phyloP scores from a whole-genome alignment of 2,113 vertebrate species.

The Isichthys henryi region DNA sequence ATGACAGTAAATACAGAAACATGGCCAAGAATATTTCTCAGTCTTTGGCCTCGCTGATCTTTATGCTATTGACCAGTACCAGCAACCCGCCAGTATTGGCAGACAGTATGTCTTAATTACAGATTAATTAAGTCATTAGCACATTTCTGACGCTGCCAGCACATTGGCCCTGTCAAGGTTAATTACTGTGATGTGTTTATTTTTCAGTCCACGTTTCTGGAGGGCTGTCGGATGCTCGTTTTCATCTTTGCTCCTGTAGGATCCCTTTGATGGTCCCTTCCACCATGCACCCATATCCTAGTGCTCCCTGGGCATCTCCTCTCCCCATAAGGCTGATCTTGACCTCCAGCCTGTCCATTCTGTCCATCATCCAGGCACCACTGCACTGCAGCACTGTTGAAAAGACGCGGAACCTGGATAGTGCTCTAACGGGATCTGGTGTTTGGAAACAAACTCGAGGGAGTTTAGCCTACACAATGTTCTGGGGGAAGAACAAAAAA shows the following conservation, averaged over 20 bases:
- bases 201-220: constrained; percentile 73
- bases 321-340: not conserved
- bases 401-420: not conserved
- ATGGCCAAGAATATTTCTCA: not conserved
- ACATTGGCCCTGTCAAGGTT: constrained; percentile 94
- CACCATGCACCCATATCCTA: not conserved
- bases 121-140: constrained; percentile 86
- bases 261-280: not conserved
- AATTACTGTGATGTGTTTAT: constrained; percentile 96
- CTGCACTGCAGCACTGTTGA: not conserved
- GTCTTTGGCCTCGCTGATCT: not conserved
- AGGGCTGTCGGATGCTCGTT: not conserved
- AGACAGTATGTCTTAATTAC: constrained; percentile 93
- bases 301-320: not conserved
- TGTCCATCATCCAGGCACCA: not conserved
- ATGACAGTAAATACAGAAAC: not conserved
- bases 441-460: not conserved
- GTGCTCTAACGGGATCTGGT: not conserved
- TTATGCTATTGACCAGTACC: not conserved
- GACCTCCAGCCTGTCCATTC: not conserved
- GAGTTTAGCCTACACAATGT: too few species aligned
- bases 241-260: not conserved
- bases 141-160: constrained; percentile 80
- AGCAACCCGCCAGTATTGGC: constrained; percentile 61
- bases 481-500: too few species aligned